Conservation (phyloP, 2,888 invertebrate species). For the Eutolmus rufibarbis region DNA sequence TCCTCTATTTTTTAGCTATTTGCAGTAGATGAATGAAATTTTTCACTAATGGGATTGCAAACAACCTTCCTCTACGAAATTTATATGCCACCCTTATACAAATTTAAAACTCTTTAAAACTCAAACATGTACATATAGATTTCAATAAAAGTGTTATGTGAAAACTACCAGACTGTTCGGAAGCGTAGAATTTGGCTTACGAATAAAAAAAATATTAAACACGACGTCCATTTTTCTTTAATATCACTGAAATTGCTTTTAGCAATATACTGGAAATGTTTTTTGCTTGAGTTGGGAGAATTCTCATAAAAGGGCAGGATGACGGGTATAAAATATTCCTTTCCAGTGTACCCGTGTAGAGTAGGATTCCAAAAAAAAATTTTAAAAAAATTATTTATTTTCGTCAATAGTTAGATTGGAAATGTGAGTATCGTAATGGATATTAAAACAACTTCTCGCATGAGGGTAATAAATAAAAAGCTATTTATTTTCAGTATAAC, state of each 20-base stretch:
- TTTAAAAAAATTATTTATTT: background rate
- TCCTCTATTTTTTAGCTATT: background rate
- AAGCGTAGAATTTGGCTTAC: background rate
- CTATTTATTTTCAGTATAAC: conserved; percentile 28
- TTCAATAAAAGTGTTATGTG: background rate
- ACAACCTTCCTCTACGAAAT: background rate
- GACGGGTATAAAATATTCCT: background rate
- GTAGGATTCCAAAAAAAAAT: background rate
- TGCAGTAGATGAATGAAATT: background rate
- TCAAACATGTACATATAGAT: background rate
- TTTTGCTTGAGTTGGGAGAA: background rate
- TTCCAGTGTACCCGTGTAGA: background rate
- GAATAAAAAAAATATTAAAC: background rate
- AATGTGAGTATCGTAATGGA: background rate
- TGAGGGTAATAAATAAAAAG: conserved; percentile 15
- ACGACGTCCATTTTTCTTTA: background rate
- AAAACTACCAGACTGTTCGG: background rate
- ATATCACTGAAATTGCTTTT: background rate
- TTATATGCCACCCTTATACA: background rate
- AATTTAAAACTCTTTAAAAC: background rate
- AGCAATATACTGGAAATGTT: background rate
- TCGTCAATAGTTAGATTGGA: background rate
- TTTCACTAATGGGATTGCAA: background rate
- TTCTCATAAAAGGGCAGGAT: background rate
- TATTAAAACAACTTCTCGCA: background rate